Conservation (phyloP, 2,113 vertebrate species). For the Capreolus pygargus region DNA sequence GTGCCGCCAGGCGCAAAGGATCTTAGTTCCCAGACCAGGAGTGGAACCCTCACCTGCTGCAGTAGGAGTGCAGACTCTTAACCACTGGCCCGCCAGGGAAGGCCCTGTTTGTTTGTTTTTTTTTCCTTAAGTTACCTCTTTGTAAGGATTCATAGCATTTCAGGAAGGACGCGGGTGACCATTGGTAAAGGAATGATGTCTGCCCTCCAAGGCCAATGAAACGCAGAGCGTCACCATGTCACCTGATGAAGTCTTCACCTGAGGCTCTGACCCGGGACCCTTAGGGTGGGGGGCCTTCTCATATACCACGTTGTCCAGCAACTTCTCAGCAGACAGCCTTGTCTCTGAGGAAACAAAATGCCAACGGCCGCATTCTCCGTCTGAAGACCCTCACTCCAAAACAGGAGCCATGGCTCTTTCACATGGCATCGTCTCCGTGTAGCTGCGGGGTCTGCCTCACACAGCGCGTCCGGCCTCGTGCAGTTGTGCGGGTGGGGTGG, state of each 20-base stretch:
- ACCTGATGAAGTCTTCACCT: not conserved
- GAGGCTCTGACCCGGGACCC: accelerated
- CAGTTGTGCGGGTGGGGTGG: accelerated
- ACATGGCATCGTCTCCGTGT: accelerated
- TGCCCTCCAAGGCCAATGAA: accelerated
- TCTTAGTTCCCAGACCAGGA: not conserved
- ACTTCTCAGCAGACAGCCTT: not conserved
- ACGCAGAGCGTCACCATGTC: accelerated
- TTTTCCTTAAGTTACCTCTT: not conserved
- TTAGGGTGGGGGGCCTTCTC: not conserved
- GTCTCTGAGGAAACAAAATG: not conserved
- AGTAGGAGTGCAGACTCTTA: not conserved
- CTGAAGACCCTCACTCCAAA: not conserved
- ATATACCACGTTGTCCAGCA: not conserved
- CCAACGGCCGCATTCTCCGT: not conserved
- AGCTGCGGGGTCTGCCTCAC: not conserved
- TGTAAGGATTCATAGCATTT: not conserved
- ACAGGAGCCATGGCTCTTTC: not conserved
- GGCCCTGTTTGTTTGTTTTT: not conserved
- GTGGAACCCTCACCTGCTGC: not conserved
- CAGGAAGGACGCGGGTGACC: not conserved
- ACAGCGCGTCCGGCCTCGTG: accelerated
- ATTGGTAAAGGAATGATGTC: not conserved
- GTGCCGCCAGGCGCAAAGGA: not conserved
- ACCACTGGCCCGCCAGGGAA: not conserved